Evolutionary conservation across 1,140 invertebrate genomes (phyloP).

Genomic region (Carposina sasakii): DNA sequence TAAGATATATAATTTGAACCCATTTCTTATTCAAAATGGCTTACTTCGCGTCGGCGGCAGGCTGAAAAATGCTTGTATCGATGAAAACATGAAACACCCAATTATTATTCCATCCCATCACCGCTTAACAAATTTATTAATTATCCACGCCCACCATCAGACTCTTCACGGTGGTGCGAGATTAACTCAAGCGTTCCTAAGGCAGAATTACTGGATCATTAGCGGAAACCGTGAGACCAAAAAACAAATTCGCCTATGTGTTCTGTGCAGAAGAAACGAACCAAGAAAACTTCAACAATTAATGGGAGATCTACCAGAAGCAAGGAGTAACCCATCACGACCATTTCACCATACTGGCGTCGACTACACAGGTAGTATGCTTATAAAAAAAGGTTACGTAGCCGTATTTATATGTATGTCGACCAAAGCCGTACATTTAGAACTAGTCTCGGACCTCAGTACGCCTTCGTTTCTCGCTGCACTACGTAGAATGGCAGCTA

Average conservation of each 20-base stretch:
- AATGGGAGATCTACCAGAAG: conserved; percentile 35
- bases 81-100: conserved; percentile 14
- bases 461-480: conserved; percentile 49
- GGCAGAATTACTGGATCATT: conserved; percentile 34
- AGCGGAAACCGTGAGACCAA: conserved; percentile 10
- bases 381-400: conserved; percentile 38
- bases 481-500: conserved; percentile 41
- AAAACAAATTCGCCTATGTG: conserved; percentile 14
- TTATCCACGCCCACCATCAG: conserved; percentile 17
- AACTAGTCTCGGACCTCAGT: conserved; percentile 41
- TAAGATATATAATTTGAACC: conserved; percentile 9
- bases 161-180: conserved; percentile 30
- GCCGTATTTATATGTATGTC: conserved; percentile 49
- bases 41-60: conserved; percentile 30
- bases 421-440: conserved; percentile 60
- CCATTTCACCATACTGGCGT: conserved; percentile 34
- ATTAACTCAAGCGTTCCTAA: conserved; percentile 19
- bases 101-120: conserved; percentile 17
- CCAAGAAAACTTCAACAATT: conserved; percentile 17
- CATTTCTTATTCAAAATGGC: conserved; percentile 13
- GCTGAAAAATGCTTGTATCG: conserved; percentile 10
- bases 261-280: conserved; percentile 17
- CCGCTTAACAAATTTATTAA: conserved; percentile 21
- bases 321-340: conserved; percentile 5
- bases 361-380: conserved; percentile 39